Evolutionary conservation across 2,797 vertebrate species (phyloP).

Genomic region (Enteromius viviparus): DNA sequence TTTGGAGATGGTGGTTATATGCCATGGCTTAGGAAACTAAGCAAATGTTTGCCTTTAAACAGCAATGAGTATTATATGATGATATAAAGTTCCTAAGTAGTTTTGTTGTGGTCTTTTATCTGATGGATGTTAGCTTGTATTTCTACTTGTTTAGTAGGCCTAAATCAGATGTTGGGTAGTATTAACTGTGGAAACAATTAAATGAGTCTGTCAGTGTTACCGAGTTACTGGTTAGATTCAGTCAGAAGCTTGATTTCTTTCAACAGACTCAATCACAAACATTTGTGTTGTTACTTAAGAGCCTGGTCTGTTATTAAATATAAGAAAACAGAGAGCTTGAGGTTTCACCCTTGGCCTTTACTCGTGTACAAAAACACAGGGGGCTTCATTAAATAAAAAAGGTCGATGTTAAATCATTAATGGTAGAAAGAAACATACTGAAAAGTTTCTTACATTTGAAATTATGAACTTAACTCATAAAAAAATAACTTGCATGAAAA

Average conservation of each 20-base stretch:
- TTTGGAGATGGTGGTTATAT: background rate
- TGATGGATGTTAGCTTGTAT: constrained; percentile 11
- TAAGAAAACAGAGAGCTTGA: background rate
- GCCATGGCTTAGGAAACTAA: background rate
- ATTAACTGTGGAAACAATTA: constrained; percentile 3
- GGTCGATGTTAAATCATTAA: background rate
- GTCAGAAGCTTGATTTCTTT: constrained; percentile 5
- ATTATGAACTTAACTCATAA: background rate
- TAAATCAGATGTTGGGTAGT: background rate
- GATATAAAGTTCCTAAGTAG: background rate
- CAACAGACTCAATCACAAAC: background rate
- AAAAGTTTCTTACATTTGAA: background rate
- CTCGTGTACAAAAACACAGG: background rate
- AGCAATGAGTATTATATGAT: background rate
- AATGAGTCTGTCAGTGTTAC: constrained; percentile 10
- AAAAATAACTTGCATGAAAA: background rate
- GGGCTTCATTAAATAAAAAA: background rate
- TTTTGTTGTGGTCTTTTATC: background rate
- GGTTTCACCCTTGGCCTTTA: background rate
- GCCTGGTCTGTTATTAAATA: background rate
- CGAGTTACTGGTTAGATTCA: background rate
- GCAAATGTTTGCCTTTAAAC: background rate
- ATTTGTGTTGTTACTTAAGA: background rate
- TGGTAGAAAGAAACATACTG: background rate
- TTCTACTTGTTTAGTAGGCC: background rate